A percentile compares a stretch with the other conserved stretches of the same genome.
Evolutionary conservation across 2,888 invertebrate species (phyloP).

Genomic region (Caenorhabditis afra): DNA sequence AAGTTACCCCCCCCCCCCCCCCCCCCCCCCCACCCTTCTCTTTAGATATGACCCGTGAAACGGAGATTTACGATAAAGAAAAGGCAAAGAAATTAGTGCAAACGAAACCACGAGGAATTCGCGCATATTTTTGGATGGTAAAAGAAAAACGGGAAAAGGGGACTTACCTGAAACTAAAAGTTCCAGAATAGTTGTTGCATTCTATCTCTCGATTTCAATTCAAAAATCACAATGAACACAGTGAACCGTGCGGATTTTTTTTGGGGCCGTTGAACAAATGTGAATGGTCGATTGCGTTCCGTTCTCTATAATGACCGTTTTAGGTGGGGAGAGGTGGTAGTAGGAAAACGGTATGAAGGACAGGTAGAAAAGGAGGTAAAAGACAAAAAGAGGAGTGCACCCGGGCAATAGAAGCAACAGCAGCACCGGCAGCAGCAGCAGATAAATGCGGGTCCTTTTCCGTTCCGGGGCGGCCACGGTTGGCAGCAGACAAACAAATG

Average conservation of each 20-base stretch:
- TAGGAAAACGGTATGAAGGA: too few species aligned
- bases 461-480: slow-evolving; percentile 38
- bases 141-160: not conserved
- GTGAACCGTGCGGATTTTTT: not conserved
- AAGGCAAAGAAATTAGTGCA: slow-evolving; percentile 50
- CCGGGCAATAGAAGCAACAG: too few species aligned
- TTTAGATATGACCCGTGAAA: slow-evolving; percentile 57
- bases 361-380: too few species aligned
- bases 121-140: not conserved
- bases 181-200: slow-evolving; percentile 48
- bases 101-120: slow-evolving; percentile 27
- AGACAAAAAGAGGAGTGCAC: not conserved
- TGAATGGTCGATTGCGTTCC: not conserved
- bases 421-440: slow-evolving; percentile 24
- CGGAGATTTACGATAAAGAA: slow-evolving; percentile 58
- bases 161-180: slow-evolving; percentile 46
- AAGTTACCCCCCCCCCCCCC: slow-evolving; percentile 48
- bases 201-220: not conserved
- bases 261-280: not conserved
- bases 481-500: slow-evolving; percentile 54
- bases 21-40: slow-evolving; percentile 24
- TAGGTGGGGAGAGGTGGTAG: too few species aligned
- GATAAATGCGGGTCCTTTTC: slow-evolving; percentile 45
- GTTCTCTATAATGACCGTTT: not conserved
- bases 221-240: too few species aligned